Conservation (phyloP, 2,113 vertebrate genomes). For the Dolichallabes microphthalmus region DNA sequence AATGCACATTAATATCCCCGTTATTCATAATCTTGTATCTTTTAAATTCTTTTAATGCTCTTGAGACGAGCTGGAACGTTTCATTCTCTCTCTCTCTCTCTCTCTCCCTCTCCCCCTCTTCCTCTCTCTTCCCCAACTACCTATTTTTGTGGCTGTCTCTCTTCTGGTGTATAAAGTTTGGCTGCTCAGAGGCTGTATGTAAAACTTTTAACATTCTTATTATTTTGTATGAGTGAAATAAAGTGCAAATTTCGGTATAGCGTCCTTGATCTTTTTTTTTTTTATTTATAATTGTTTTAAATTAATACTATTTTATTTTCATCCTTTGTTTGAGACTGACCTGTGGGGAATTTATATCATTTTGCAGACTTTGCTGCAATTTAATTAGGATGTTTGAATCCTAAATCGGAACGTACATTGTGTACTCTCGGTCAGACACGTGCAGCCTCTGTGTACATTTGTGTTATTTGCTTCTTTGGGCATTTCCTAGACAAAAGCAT, state of each 20-base stretch:
- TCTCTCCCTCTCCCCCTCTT: too few species aligned
- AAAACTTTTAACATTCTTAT: slow-evolving; percentile 79
- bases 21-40: slow-evolving; percentile 48
- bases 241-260: slow-evolving; percentile 73
- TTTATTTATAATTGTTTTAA: neutral
- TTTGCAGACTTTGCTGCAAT: neutral
- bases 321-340: neutral
- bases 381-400: neutral
- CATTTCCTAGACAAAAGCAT: neutral
- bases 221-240: slow-evolving; percentile 82
- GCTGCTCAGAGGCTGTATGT: slow-evolving; percentile 70
- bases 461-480: neutral
- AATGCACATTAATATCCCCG: slow-evolving; percentile 42
- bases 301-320: neutral
- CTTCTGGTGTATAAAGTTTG: slow-evolving; percentile 64
- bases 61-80: slow-evolving; percentile 44
- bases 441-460: neutral
- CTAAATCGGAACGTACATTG: neutral
- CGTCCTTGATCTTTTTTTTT: neutral
- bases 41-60: slow-evolving; percentile 74
- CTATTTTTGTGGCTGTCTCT: slow-evolving; percentile 53
- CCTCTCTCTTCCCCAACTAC: slow-evolving; percentile 39
- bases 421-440: neutral
- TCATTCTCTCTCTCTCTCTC: too few species aligned
- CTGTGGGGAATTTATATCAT: neutral